A percentile compares a stretch with the other conserved stretches of the same genome.
phyloP scores from a whole-genome alignment of 2,888 invertebrate genomes.

The Homarus gammarus region DNA sequence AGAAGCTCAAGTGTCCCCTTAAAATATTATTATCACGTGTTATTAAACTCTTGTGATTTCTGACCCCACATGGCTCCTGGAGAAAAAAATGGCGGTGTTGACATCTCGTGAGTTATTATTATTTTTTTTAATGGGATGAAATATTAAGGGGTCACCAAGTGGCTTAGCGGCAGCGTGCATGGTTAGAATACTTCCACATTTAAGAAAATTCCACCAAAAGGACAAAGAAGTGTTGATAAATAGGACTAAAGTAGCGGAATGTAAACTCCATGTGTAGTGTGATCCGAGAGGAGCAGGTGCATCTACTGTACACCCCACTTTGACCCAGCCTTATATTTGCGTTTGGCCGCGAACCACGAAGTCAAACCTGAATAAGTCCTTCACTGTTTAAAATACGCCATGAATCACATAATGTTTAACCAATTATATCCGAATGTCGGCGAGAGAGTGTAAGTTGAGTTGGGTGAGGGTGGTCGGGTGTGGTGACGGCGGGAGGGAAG shows the following conservation, averaged over 20 bases:
- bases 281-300: not conserved
- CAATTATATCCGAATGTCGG: no score
- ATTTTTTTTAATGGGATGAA: not conserved
- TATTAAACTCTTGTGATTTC: conserved; percentile 5
- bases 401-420: no score
- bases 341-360: not conserved
- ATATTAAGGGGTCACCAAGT: no score
- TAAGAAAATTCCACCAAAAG: not conserved
- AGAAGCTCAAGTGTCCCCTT: conserved; percentile 7
- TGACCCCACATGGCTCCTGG: conserved; percentile 26
- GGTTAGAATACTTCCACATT: not conserved
- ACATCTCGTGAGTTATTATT: not conserved
- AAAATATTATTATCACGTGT: conserved; percentile 22
- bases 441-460: not conserved
- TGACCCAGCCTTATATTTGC: not conserved
- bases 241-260: not conserved
- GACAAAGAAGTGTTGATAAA: conserved; percentile 10
- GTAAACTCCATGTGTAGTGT: not conserved
- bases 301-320: not conserved
- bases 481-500: not conserved
- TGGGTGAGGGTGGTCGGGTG: not conserved
- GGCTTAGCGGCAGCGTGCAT: not conserved
- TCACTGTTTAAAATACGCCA: no score
- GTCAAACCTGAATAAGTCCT: no score
- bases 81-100: not conserved